These are phyloP conservation scores for Bufo bufo DNA, from an alignment of 2,113 vertebrate species.

Conservation along the genomic window DNA sequence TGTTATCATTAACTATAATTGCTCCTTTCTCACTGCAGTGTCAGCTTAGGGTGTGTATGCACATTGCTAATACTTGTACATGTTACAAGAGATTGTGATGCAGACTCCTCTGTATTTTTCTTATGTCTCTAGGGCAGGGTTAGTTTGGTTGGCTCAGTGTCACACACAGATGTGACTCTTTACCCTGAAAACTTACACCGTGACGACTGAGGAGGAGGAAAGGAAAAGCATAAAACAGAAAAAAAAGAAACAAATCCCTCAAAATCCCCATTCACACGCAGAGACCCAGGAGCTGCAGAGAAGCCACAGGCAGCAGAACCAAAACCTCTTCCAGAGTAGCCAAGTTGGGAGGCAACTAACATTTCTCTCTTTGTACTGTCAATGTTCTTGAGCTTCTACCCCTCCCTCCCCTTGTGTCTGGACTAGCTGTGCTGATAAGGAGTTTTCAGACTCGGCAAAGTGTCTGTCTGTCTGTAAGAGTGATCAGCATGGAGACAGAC, in stretches of 20 bases:
- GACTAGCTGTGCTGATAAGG: slow-evolving; percentile 61
- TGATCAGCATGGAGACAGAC: slow-evolving; percentile 11
- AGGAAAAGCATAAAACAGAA: slow-evolving; percentile 13
- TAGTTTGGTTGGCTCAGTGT: slow-evolving; percentile 67
- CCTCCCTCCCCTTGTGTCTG: slow-evolving; percentile 55
- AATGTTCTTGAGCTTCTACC: slow-evolving; percentile 57
- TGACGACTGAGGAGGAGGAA: slow-evolving; percentile 58
- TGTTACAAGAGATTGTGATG: background rate
- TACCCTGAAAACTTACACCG: slow-evolving; percentile 66
- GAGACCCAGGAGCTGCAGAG: slow-evolving; percentile 57
- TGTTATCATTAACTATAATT: slow-evolving; percentile 32
- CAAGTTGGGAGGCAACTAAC: slow-evolving; percentile 52
- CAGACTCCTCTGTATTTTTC: slow-evolving; percentile 40
- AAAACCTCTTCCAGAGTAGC: slow-evolving; percentile 42
- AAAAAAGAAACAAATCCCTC: slow-evolving; percentile 50
- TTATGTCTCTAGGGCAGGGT: slow-evolving; percentile 66
- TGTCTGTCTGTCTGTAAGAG: slow-evolving; percentile 25
- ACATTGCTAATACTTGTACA: slow-evolving; percentile 21
- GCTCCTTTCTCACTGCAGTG: background rate
- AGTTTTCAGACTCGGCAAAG: slow-evolving; percentile 54
- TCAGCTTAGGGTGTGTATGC: slow-evolving; percentile 6
- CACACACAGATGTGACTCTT: slow-evolving; percentile 72
- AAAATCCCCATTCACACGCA: slow-evolving; percentile 48
- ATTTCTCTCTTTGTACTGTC: slow-evolving; percentile 55
- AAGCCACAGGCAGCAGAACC: slow-evolving; percentile 50